A percentile compares a stretch with the other conserved stretches of the same genome.
These are phyloP conservation scores for Morbakka virulenta DNA, from an alignment of 30 jellyfish, hydroid and myxozoan species.

Conservation along the genomic window DNA sequence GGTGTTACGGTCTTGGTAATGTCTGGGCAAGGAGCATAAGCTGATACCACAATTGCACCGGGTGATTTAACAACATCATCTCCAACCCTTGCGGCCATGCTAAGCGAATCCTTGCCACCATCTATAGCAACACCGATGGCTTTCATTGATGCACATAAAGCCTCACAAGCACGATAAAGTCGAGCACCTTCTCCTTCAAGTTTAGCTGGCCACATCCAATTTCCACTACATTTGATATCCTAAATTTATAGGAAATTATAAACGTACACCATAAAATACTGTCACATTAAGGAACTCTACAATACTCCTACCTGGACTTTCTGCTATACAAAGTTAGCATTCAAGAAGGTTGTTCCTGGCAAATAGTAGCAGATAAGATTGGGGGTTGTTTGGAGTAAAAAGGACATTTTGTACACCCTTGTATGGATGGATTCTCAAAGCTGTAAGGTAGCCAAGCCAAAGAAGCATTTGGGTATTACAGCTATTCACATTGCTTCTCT, in stretches of 20 bases:
- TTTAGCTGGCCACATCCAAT: slow-evolving; percentile 97
- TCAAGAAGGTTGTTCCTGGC: too few species aligned
- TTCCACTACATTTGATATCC: slow-evolving; percentile 93
- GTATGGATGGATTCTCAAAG: too few species aligned
- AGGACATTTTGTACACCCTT: too few species aligned
- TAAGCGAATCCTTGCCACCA: slow-evolving; percentile 90
- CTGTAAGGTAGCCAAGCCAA: too few species aligned
- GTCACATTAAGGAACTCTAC: too few species aligned
- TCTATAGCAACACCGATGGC: slow-evolving; percentile 76
- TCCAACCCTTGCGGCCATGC: slow-evolving; percentile 90
- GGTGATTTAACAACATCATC: slow-evolving; percentile 83
- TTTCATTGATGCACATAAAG: slow-evolving; percentile 62
- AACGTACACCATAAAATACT: not conserved
- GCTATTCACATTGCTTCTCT: too few species aligned
- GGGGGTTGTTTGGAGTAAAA: too few species aligned
- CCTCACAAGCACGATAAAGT: slow-evolving; percentile 71
- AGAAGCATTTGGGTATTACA: too few species aligned
- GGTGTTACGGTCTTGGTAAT: slow-evolving; percentile 81
- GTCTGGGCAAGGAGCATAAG: slow-evolving; percentile 84
- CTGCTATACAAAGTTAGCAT: too few species aligned
- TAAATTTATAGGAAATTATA: not conserved
- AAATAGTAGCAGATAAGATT: too few species aligned
- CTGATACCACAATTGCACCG: slow-evolving; percentile 74
- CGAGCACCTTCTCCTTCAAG: slow-evolving; percentile 82
- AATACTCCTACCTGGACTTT: too few species aligned